Percentiles rank a stretch among this genome's conserved stretches.
Evolutionary conservation across 2,888 invertebrate genomes (phyloP).

Genomic region (Acheta domesticus): DNA sequence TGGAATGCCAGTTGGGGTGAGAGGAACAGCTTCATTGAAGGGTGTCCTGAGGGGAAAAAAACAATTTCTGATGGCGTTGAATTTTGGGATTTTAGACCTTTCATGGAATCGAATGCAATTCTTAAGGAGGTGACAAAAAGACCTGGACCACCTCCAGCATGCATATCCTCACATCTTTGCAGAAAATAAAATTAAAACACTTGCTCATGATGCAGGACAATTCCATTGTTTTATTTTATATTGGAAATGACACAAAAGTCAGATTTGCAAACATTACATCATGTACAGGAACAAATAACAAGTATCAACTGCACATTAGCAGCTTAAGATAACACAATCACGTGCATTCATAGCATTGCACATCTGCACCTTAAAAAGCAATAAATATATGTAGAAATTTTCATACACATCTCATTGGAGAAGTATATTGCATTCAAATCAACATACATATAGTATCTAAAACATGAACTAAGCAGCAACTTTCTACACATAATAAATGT

Average conservation of each 20-base stretch:
- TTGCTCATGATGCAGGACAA: neutral
- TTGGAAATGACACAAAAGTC: constrained; percentile 9
- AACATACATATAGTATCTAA: constrained; percentile 10
- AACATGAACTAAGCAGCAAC: neutral
- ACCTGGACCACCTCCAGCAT: no score
- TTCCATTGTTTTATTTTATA: constrained; percentile 4
- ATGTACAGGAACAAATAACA: constrained; percentile 18
- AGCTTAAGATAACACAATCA: neutral
- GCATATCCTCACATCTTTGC: no score
- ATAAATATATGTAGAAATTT: constrained; percentile 10
- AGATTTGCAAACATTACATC: neutral
- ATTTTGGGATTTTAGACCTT: no score
- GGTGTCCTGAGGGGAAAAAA: no score
- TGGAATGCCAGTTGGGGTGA: no score
- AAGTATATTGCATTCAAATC: neutral
- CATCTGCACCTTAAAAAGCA: neutral
- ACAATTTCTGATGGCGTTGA: no score
- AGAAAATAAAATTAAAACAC: no score
- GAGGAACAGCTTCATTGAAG: no score
- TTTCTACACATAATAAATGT: neutral
- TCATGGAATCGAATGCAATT: no score
- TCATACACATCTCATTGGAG: neutral
- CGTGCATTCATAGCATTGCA: constrained; percentile 1
- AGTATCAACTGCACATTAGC: neutral
- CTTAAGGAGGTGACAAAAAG: no score